Percentiles rank a stretch among this genome's conserved stretches.
These are phyloP conservation scores for Drosophila tani DNA, from an alignment of 1,140 invertebrate species.

Conservation along the genomic window DNA sequence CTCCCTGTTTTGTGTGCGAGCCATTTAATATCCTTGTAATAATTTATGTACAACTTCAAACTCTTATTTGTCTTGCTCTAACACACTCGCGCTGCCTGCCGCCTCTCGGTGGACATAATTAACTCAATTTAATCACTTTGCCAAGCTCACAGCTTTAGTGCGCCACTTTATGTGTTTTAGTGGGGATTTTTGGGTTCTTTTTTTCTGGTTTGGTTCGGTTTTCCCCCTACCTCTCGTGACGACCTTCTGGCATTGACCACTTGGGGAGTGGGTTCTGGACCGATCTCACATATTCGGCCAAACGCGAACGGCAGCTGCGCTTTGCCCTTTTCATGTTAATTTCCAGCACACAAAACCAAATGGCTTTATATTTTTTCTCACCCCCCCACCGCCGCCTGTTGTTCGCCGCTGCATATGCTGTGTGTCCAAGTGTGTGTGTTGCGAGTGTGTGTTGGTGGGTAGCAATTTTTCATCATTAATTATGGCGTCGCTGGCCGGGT, in stretches of 20 bases:
- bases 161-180: conserved; percentile 63
- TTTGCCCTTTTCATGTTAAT: conserved; percentile 82
- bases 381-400: not conserved
- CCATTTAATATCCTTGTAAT: conserved; percentile 63
- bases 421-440: conserved; percentile 51
- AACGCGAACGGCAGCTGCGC: conserved; percentile 55
- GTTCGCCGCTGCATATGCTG: conserved; percentile 64
- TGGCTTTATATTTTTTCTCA: conserved; percentile 65
- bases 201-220: not conserved
- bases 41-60: conserved; percentile 60
- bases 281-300: conserved; percentile 52
- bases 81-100: not conserved
- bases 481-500: conserved; percentile 69
- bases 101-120: conserved; percentile 63
- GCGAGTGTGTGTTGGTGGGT: conserved; percentile 51
- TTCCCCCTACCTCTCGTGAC: conserved; percentile 9
- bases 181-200: conserved; percentile 15
- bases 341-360: conserved; percentile 76
- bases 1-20: conserved; percentile 29
- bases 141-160: conserved; percentile 68
- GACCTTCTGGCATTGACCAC: conserved; percentile 46
- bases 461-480: conserved; percentile 83
- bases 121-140: conserved; percentile 79
- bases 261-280: conserved; percentile 9
- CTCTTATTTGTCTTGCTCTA: conserved; percentile 41